Conservation (phyloP, 2,113 vertebrate species). For the Sorex araneus region DNA sequence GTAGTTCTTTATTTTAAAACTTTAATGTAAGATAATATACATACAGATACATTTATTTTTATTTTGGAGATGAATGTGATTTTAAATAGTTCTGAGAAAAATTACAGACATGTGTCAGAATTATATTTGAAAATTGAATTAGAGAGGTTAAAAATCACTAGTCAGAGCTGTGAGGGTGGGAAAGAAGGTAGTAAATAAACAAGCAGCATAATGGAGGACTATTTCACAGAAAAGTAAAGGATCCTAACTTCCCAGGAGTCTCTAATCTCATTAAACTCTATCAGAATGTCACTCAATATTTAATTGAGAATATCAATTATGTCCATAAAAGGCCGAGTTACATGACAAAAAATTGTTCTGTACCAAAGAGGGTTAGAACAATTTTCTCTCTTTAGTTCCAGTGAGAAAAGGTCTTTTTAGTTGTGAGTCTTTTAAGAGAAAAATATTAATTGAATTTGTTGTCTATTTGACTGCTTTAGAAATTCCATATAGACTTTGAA, state of each 20-base stretch:
- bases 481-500: not conserved
- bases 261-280: slow-evolving; percentile 42
- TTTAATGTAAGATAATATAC: not conserved
- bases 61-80: not conserved
- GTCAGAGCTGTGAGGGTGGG: too few relatives aligned
- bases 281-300: slow-evolving; percentile 25
- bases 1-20: not conserved
- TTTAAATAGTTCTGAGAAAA: not conserved
- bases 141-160: too few relatives aligned
- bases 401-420: not conserved
- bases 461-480: slow-evolving; percentile 24
- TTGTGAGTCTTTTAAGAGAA: slow-evolving; percentile 15
- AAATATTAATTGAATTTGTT: slow-evolving; percentile 43
- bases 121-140: not conserved
- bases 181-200: not conserved
- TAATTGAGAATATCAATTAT: slow-evolving; percentile 52
- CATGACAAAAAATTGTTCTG: not conserved
- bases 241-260: not conserved
- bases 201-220: not conserved
- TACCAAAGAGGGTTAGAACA: not conserved
- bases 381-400: slow-evolving; percentile 5
- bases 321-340: not conserved
- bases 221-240: not conserved
- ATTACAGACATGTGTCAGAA: not conserved
- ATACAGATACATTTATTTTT: not conserved